Percentiles rank a stretch among this genome's conserved stretches.
phyloP scores from a whole-genome alignment of 2,113 vertebrate species.

The Mormoops blainvillei region DNA sequence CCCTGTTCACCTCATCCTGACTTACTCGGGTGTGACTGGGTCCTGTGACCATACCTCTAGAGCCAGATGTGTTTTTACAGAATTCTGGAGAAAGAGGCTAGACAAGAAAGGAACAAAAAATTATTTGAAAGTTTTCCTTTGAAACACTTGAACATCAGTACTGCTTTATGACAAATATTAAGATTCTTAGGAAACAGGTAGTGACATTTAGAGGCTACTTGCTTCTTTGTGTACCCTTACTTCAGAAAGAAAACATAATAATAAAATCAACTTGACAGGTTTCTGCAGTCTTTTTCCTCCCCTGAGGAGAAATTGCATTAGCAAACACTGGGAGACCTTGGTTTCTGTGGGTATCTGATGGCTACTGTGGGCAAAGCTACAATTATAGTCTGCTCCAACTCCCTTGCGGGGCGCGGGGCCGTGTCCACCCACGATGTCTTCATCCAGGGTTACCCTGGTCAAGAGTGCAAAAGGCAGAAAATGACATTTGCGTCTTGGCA shows the following conservation, averaged over 20 bases:
- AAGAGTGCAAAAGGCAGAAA: constrained; percentile 16
- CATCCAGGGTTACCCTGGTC: background rate
- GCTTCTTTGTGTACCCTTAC: background rate
- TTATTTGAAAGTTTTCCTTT: background rate
- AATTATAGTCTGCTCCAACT: background rate
- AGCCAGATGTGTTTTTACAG: background rate
- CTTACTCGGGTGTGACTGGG: background rate
- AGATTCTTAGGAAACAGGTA: background rate
- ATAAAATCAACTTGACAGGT: constrained; percentile 3
- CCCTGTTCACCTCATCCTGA: background rate
- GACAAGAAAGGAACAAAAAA: background rate
- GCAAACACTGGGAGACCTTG: background rate
- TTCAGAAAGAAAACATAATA: constrained; percentile 1
- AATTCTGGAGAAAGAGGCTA: background rate
- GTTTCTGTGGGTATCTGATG: background rate
- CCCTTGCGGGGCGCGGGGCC: background rate
- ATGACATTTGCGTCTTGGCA: constrained; percentile 37
- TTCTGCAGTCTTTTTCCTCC: constrained; percentile 25
- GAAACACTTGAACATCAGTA: background rate
- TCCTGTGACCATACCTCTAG: background rate
- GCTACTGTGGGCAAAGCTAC: background rate
- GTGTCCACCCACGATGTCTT: background rate
- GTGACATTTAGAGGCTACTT: constrained; percentile 10
- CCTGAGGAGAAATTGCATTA: background rate
- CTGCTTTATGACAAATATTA: background rate